Evolutionary conservation across 2,888 invertebrate genomes (phyloP).

Genomic region (Zygaena filipendulae): DNA sequence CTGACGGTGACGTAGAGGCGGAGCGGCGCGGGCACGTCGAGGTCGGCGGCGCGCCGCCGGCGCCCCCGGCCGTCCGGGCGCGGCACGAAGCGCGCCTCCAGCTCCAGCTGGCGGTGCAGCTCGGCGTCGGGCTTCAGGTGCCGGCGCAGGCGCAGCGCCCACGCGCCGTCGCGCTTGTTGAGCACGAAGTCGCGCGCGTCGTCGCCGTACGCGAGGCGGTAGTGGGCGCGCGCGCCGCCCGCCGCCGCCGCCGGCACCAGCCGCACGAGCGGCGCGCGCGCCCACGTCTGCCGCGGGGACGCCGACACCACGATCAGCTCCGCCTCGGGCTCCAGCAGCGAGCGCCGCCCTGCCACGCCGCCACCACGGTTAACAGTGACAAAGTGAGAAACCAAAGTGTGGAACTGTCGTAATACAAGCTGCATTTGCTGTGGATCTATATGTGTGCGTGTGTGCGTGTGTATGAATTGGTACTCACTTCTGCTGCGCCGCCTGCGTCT

Average conservation of each 20-base stretch:
- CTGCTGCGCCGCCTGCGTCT: slow-evolving; percentile 45
- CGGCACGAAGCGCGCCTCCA: slow-evolving; percentile 48
- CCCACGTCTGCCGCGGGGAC: slow-evolving; percentile 43
- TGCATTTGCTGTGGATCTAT: too few species aligned
- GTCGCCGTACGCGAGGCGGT: slow-evolving; percentile 49
- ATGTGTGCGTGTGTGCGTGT: too few species aligned
- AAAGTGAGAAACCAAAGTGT: too few species aligned
- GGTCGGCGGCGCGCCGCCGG: slow-evolving; percentile 23
- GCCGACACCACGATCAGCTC: slow-evolving; percentile 43
- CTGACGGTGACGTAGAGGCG: slow-evolving; percentile 46
- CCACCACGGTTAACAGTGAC: too few species aligned
- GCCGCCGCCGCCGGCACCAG: slow-evolving; percentile 39
- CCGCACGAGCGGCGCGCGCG: slow-evolving; percentile 43
- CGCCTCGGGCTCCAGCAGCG: slow-evolving; percentile 41
- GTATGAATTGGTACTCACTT: too few species aligned
- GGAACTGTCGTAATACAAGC: too few species aligned
- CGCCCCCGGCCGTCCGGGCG: slow-evolving; percentile 20
- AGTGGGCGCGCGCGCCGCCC: slow-evolving; percentile 42
- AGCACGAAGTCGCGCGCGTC: slow-evolving; percentile 34
- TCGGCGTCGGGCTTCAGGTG: slow-evolving; percentile 29
- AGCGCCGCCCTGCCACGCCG: slow-evolving; percentile 43
- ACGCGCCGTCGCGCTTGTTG: slow-evolving; percentile 43
- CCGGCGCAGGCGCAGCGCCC: slow-evolving; percentile 41
- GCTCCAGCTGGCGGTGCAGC: slow-evolving; percentile 40
- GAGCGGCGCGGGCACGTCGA: slow-evolving; percentile 34